Conservation (phyloP, 2,888 invertebrate species). For the Drosophila cyrtoloma region DNA sequence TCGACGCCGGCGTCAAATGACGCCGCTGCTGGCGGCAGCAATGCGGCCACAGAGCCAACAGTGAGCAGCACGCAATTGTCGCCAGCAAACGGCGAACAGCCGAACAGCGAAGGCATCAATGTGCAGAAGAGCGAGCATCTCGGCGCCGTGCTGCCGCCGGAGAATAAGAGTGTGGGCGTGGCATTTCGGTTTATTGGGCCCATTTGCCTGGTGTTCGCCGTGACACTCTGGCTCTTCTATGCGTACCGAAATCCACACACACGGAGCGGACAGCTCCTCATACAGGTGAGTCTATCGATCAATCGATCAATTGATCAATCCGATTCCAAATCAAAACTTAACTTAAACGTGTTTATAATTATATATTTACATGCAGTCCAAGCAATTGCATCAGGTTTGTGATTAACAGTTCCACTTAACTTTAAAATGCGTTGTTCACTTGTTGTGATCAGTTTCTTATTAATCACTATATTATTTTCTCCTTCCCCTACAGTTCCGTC, state of each 20-base stretch:
- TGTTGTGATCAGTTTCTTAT: background rate
- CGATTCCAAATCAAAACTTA: background rate
- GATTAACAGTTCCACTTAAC: conserved; percentile 7
- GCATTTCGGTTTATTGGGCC: conserved; percentile 90
- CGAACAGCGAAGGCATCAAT: background rate
- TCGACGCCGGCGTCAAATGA: conserved; percentile 17
- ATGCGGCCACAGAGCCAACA: conserved; percentile 53
- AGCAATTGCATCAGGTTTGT: conserved; percentile 85
- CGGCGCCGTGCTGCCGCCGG: conserved; percentile 49
- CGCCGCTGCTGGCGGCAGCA: conserved; percentile 13
- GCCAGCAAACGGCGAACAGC: conserved; percentile 5
- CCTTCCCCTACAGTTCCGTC: conserved; percentile 91
- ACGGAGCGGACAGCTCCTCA: conserved; percentile 97
- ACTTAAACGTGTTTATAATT: background rate
- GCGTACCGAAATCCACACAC: conserved; percentile 99
- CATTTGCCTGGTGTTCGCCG: conserved; percentile 88
- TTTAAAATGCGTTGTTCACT: background rate
- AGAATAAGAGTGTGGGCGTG: conserved; percentile 81
- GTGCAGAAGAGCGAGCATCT: conserved; percentile 46
- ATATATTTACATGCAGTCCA: conserved; percentile 83
- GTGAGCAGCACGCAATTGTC: conserved; percentile 46
- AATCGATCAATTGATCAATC: background rate
- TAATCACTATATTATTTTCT: conserved; percentile 16
- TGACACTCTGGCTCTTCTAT: conserved; percentile 94
- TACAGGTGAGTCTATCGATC: conserved; percentile 90